Percentiles rank a stretch among this genome's conserved stretches.
phyloP scores from a whole-genome alignment of 2,797 vertebrate species.

The Parambassis ranga region DNA sequence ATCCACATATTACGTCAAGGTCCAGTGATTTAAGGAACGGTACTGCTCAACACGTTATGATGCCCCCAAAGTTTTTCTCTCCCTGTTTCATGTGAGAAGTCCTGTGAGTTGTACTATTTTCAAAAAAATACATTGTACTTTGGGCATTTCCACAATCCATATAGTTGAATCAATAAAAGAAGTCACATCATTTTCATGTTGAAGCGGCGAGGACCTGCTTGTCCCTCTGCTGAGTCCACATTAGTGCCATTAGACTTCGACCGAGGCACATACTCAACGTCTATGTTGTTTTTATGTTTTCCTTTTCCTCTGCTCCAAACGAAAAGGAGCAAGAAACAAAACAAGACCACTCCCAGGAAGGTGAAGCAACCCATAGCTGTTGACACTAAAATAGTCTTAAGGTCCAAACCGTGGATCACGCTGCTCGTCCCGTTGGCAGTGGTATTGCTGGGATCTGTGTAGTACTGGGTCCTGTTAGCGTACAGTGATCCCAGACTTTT shows the following conservation, averaged over 20 bases:
- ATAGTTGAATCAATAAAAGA: conserved; percentile 50
- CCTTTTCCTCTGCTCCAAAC: conserved; percentile 99
- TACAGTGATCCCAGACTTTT: conserved; percentile 97
- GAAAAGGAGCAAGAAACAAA: conserved; percentile 99
- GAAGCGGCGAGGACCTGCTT: conserved; percentile 90
- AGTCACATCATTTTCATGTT: conserved; percentile 99
- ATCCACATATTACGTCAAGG: conserved; percentile 45
- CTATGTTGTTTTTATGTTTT: conserved; percentile 99
- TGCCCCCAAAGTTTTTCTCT: conserved; percentile 25
- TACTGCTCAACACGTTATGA: conserved; percentile 35
- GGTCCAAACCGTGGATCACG: conserved; percentile 91
- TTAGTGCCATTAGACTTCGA: conserved; percentile 87
- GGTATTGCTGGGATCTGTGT: conserved; percentile 92
- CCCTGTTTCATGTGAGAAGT: conserved; percentile 35
- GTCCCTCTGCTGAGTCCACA: conserved; percentile 89
- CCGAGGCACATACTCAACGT: conserved; percentile 97
- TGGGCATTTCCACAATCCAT: conserved; percentile 58
- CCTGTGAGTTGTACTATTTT: conserved; percentile 58
- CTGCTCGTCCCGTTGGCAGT: conserved; percentile 91
- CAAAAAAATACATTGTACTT: conserved; percentile 75
- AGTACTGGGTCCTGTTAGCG: conserved; percentile 99
- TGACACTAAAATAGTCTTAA: conserved; percentile 99
- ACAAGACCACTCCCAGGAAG: conserved; percentile 98
- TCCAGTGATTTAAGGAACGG: conserved; percentile 39
- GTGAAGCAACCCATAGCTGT: conserved; percentile 99